Evolutionary conservation across 2,888 invertebrate genomes (phyloP).

Genomic region (Thereva unica): DNA sequence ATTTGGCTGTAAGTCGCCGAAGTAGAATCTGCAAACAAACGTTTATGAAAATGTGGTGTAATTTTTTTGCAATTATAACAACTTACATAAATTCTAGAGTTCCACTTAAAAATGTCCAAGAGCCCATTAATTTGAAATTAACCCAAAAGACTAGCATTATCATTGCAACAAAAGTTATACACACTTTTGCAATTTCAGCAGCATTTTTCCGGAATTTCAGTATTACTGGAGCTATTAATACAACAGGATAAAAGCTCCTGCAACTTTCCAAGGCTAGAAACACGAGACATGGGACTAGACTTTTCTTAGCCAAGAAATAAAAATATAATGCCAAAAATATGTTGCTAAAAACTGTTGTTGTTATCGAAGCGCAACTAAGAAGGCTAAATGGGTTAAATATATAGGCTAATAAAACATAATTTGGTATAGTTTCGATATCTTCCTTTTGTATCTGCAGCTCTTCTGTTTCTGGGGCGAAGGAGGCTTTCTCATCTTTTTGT

Average conservation of each 20-base stretch:
- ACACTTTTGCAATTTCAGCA: slow-evolving; percentile 39
- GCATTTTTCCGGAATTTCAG: slow-evolving; percentile 56
- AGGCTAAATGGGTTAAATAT: slow-evolving; percentile 88
- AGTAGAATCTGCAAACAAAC: slow-evolving; percentile 73
- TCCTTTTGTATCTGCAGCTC: slow-evolving; percentile 60
- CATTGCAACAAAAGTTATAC: slow-evolving; percentile 44
- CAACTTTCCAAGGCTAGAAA: slow-evolving; percentile 78
- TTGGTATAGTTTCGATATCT: slow-evolving; percentile 59
- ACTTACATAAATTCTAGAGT: slow-evolving; percentile 84
- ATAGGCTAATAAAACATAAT: slow-evolving; percentile 77
- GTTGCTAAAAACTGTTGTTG: slow-evolving; percentile 89
- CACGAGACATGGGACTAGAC: slow-evolving; percentile 65
- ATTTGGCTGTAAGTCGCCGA: slow-evolving; percentile 94
- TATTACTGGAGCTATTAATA: slow-evolving; percentile 80
- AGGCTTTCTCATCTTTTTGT: slow-evolving; percentile 61
- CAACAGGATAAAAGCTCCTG: slow-evolving; percentile 80
- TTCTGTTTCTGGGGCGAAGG: slow-evolving; percentile 65
- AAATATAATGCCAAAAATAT: slow-evolving; percentile 75
- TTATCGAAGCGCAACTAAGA: slow-evolving; percentile 83
- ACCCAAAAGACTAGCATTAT: slow-evolving; percentile 46
- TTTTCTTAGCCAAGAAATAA: slow-evolving; percentile 70
- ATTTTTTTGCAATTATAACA: slow-evolving; percentile 5
- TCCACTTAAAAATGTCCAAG: slow-evolving; percentile 68
- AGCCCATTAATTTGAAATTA: slow-evolving; percentile 65
- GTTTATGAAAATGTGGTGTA: slow-evolving; percentile 21